Evolutionary conservation across 2,888 invertebrate species (phyloP).

Genomic region (Drosophila macrospina): DNA sequence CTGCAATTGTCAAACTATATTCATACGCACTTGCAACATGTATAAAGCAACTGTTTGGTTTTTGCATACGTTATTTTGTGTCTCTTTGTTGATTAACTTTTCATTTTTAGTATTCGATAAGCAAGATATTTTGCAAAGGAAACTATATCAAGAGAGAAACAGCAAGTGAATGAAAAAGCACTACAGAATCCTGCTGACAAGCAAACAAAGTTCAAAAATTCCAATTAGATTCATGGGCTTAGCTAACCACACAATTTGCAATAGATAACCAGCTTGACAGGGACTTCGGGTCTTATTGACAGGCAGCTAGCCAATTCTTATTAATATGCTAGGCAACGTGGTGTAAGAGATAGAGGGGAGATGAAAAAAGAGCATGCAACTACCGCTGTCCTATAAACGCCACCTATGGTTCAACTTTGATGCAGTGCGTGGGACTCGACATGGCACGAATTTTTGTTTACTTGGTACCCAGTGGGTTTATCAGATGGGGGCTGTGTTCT

Average conservation of each 20-base stretch:
- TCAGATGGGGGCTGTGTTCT: slow-evolving; percentile 14
- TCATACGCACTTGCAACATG: slow-evolving; percentile 48
- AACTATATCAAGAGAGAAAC: slow-evolving; percentile 10
- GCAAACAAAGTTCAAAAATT: slow-evolving; percentile 53
- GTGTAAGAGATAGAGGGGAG: not conserved
- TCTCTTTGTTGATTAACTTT: not conserved
- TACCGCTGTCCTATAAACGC: slow-evolving; percentile 3
- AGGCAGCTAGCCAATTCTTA: slow-evolving; percentile 28
- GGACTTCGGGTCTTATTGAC: slow-evolving; percentile 49
- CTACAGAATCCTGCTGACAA: slow-evolving; percentile 25
- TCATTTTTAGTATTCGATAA: not conserved
- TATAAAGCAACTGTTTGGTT: slow-evolving; percentile 51
- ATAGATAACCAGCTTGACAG: not conserved
- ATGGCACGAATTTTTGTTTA: slow-evolving; percentile 21
- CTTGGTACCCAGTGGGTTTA: slow-evolving; percentile 29
- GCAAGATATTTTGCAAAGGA: slow-evolving; percentile 10
- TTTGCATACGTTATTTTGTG: slow-evolving; percentile 10
- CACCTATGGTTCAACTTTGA: slow-evolving; percentile 11
- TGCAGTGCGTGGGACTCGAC: slow-evolving; percentile 8
- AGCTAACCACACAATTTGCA: slow-evolving; percentile 49
- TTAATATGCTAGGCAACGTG: slow-evolving; percentile 15
- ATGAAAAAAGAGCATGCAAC: not conserved
- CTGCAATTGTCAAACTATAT: slow-evolving; percentile 15
- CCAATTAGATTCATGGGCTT: slow-evolving; percentile 39
- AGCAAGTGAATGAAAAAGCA: not conserved